Conservation (phyloP, 2,113 vertebrate genomes). For the Mus spicilegus region DNA sequence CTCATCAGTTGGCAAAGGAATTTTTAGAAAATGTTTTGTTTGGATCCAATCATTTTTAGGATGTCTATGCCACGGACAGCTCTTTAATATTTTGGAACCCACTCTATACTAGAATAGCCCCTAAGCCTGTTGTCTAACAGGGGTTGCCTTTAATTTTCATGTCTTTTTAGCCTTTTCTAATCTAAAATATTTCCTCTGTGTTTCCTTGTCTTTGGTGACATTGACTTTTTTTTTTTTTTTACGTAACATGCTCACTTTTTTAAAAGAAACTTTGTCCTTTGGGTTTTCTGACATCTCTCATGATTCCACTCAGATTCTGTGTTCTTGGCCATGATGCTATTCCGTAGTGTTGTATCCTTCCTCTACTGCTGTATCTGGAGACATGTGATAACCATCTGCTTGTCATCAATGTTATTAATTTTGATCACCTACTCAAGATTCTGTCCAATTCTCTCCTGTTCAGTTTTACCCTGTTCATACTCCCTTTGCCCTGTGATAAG, state of each 20-base stretch:
- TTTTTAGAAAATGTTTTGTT: not conserved
- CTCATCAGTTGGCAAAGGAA: not conserved
- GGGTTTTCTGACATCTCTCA: conserved; percentile 10
- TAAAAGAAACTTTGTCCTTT: not conserved
- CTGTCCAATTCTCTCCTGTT: not conserved
- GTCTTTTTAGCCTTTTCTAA: not conserved
- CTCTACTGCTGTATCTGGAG: not conserved
- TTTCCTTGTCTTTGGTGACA: conserved; percentile 39
- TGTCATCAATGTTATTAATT: not conserved
- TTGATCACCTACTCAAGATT: not conserved
- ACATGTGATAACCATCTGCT: not conserved
- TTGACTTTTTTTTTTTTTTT: not conserved
- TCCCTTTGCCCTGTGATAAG: not conserved
- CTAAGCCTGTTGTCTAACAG: not conserved
- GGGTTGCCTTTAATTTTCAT: not conserved
- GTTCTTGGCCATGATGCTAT: not conserved
- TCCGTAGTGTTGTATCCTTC: not conserved
- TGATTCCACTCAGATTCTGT: conserved; percentile 9
- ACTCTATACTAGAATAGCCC: not conserved
- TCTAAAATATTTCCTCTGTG: conserved; percentile 8
- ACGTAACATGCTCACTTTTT: not conserved
- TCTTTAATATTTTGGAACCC: conserved; percentile 19
- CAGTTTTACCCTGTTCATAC: not conserved
- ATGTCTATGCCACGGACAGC: not conserved
- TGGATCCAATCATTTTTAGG: not conserved